Base-by-base conservation (phyloP, 1,140 invertebrate genomes). In the Portunus trituberculatus region DNA sequence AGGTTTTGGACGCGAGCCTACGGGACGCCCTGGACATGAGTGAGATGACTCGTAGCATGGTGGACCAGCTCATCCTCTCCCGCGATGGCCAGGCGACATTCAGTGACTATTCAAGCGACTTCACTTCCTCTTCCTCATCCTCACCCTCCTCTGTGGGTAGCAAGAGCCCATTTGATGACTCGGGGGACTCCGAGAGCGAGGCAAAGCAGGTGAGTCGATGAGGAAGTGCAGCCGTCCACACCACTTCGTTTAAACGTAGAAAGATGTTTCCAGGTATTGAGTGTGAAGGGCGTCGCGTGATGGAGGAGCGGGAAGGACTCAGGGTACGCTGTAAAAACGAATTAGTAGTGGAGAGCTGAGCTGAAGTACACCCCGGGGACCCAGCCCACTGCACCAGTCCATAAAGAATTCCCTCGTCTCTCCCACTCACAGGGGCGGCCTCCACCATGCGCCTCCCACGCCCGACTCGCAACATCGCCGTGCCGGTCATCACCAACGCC, bases 1-100 rank as follows among this genome's bases (percentile, higher is more conserved):
- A 97, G 29, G 96, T 98, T 0, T 96, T 98, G 39, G 97, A 98
- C 96, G 97, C 97, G 4, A 96, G 97, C 28, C 96, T 97, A 20
- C 96, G 97, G 52, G 96, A 97, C 8, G 97, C 97, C 96, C 97
- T 98, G 28, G 98, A 98, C 96, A 98, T 98, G 97, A 96, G 95
- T 76, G 76, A 89, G 28, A 96, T 96, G 92, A 97, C 97, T 3
- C 96, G 96, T 0, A 96, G 96, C 12, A 96, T 96, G 86, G 95
- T 96, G 76, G 96, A 96, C 0, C 96, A 97, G n/a, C 96, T 98
- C 46, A 97, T 95, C 45, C 95, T 97, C 92, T 97, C 98, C 96
- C 97, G 97, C 90, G 97, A 97, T n/a, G 96, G 97, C 8, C 96
- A 97, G 90, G 96, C 97, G 48, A 96, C 97, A 12, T 96, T 89